Conservation (phyloP, 2,113 vertebrate species). For the Pagrus major region DNA sequence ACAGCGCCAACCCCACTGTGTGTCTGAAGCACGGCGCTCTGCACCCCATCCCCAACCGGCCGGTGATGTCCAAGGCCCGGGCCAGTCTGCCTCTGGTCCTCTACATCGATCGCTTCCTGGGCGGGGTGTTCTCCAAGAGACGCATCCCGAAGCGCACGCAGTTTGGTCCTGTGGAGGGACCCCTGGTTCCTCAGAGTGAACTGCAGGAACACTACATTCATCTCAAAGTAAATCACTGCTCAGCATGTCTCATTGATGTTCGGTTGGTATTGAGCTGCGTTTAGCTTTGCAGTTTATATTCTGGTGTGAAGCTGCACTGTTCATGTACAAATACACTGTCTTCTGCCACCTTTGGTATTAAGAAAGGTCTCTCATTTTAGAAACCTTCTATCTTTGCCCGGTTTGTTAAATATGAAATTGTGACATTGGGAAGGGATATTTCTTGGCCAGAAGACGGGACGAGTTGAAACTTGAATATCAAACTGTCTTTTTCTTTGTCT, state of each 20-base stretch:
- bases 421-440: not conserved
- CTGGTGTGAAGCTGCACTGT: not conserved
- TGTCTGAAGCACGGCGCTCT: slow-evolving; percentile 93
- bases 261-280: not conserved
- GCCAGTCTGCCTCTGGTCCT: slow-evolving; percentile 95
- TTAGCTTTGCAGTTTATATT: not conserved
- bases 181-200: slow-evolving; percentile 88
- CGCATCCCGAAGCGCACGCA: slow-evolving; percentile 97
- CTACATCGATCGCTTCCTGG: slow-evolving; percentile 94
- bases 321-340: not conserved
- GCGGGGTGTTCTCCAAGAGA: slow-evolving; percentile 95
- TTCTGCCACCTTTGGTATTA: not conserved
- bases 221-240: slow-evolving; percentile 86
- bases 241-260: not conserved
- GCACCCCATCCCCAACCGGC: slow-evolving; percentile 94
- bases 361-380: not conserved
- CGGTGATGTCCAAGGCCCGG: slow-evolving; percentile 92
- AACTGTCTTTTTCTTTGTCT: not conserved
- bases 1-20: slow-evolving; percentile 89
- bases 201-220: slow-evolving; percentile 94
- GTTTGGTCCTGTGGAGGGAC: slow-evolving; percentile 96
- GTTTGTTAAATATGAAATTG: not conserved
- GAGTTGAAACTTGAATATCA: not conserved
- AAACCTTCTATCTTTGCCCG: not conserved
- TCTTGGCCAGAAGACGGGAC: not conserved